A percentile compares a stretch with the other conserved stretches of the same genome.
These are phyloP conservation scores for Pardalotus punctatus DNA, from an alignment of 2,113 vertebrate species.

Conservation along the genomic window DNA sequence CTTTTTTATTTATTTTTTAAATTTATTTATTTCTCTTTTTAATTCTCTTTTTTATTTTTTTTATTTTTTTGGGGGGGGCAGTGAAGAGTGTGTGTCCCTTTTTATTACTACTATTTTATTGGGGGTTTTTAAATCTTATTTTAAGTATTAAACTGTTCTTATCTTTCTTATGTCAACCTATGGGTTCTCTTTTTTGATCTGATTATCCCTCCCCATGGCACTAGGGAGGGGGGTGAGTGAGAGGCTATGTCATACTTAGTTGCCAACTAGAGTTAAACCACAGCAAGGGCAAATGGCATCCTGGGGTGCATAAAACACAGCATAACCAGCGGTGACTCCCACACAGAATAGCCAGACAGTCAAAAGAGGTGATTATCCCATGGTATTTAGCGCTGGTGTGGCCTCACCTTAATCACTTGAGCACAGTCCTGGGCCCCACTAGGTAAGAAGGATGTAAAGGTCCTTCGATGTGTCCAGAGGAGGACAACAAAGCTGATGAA, in stretches of 20 bases:
- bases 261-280: background rate
- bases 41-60: accelerated
- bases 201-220: background rate
- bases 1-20: background rate
- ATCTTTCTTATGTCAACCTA: background rate
- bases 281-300: accelerated
- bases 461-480: background rate
- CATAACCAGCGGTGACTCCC: too few relatives aligned
- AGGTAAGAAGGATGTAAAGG: background rate
- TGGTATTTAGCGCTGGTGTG: accelerated
- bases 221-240: background rate
- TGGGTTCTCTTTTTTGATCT: background rate
- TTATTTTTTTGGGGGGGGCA: background rate
- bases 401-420: background rate
- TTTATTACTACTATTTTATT: background rate
- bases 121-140: background rate
- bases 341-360: too few relatives aligned
- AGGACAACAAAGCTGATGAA: background rate
- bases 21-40: too few relatives aligned
- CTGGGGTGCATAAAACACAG: background rate
- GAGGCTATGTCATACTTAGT: background rate
- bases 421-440: background rate
- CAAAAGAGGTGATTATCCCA: background rate
- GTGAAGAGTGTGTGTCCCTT: background rate
- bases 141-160: background rate